Evolutionary conservation across 2,888 invertebrate species (phyloP), one percentile per base, ranked within the genome.

Genomic region (Tanytarsus gracilentus): DNA sequence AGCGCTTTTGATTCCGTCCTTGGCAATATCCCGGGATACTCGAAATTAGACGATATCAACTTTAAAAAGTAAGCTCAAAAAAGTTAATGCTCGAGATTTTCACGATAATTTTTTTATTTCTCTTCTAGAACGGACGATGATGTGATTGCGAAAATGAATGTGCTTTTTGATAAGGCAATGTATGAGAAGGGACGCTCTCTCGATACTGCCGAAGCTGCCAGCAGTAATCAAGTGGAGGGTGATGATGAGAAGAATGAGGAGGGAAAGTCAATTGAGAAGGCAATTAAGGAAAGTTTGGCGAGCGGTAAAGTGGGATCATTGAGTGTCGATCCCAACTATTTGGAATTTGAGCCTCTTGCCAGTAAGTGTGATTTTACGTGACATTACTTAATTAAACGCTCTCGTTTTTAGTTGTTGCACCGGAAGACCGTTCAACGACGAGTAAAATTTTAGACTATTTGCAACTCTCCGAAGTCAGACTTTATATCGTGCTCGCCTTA

Each of bases 401-500:
- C 8, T 27, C 30, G 26, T 49, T 62, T 64, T 1, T 62, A 72
- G 70, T 67, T 64, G 48, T 48, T n/a, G 69, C 67, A 63, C 66
- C 62, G 49, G 58, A 71, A 0, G 77, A 77, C 16, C 76, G 75
- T 21, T 71, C 72, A 30, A 51, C 75, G 2, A 70, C 72, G 16
- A 72, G 69, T 51, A 71, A 71, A n/a, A 29, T 51, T 3, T 72
- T 58, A 33, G 71, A 74, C 36, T 86, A 78, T 77, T 86, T 79
- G 74, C 79, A 79, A 51, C 70, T 85, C 49, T 82, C 86, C 0
- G 82, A 83, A 67, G 82, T 83, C 14, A 87, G 89, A 68, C 75
- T 90, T 62, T 90, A 88, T 77, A 84, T 88, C 63, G 88, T 92
- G 40, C 76, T 88, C 62, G 92, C 86, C 6, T 88, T 90, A 66